phyloP scores from a whole-genome alignment of 2,113 vertebrate species.

The Tychaedon coryphoeus region DNA sequence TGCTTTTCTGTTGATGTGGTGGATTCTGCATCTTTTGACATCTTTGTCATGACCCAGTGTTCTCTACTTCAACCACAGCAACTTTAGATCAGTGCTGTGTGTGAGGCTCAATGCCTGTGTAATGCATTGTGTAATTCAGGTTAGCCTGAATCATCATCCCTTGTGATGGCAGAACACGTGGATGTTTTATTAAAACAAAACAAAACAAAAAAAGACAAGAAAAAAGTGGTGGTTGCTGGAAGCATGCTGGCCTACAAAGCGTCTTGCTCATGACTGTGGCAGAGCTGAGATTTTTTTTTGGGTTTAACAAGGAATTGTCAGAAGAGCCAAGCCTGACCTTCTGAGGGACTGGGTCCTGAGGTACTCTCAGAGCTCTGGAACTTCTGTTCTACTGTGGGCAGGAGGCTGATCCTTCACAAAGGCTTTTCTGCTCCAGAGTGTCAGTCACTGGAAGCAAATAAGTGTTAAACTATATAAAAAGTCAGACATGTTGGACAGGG shows the following conservation, averaged over 20 bases:
- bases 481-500: neutral
- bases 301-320: neutral
- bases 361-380: neutral
- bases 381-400: neutral
- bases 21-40: neutral
- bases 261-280: rapidly evolving
- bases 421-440: neutral
- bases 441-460: neutral
- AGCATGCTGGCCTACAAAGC: neutral
- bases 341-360: neutral
- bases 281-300: neutral
- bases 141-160: slow-evolving; percentile 26
- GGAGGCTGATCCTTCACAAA: neutral
- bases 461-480: neutral
- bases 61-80: neutral
- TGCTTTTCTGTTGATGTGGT: neutral
- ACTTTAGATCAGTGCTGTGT: neutral
- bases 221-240: neutral
- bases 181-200: neutral
- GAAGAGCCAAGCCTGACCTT: neutral
- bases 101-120: neutral
- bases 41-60: neutral
- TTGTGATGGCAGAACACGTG: neutral
- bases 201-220: neutral
- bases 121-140: neutral